phyloP scores from a whole-genome alignment of 2,113 vertebrate species.

The Fregetta grallaria region DNA sequence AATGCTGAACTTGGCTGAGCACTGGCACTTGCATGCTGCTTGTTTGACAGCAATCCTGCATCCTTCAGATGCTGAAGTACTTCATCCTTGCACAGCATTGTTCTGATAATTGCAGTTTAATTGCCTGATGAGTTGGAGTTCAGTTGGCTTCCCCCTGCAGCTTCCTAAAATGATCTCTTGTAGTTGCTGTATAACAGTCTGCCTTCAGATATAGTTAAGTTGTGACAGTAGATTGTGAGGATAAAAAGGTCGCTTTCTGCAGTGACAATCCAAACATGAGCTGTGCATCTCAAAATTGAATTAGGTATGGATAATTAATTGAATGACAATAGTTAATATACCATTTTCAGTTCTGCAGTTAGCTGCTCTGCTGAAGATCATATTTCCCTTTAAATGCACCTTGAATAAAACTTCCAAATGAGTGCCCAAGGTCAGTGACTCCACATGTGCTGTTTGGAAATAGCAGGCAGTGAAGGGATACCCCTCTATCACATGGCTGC shows the following conservation, averaged over 20 bases:
- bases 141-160: neutral
- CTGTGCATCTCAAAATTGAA: neutral
- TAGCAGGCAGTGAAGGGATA: neutral
- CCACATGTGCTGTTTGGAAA: neutral
- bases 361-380: neutral
- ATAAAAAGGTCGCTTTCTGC: neutral
- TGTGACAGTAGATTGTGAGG: neutral
- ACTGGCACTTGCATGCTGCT: neutral
- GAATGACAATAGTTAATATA: neutral
- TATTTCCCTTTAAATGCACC: neutral
- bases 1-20: neutral
- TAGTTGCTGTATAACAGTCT: neutral
- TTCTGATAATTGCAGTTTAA: constrained; percentile 18
- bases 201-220: neutral
- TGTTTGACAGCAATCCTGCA: neutral
- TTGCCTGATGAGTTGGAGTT: neutral
- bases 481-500: neutral
- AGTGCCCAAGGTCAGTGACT: neutral
- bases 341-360: neutral
- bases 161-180: neutral
- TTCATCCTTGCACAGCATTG: neutral
- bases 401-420: neutral
- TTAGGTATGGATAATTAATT: neutral
- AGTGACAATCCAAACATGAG: neutral
- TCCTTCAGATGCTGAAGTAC: neutral